Evolutionary conservation across 1,140 invertebrate genomes (phyloP).

Genomic region (Geopemphigus sp.): DNA sequence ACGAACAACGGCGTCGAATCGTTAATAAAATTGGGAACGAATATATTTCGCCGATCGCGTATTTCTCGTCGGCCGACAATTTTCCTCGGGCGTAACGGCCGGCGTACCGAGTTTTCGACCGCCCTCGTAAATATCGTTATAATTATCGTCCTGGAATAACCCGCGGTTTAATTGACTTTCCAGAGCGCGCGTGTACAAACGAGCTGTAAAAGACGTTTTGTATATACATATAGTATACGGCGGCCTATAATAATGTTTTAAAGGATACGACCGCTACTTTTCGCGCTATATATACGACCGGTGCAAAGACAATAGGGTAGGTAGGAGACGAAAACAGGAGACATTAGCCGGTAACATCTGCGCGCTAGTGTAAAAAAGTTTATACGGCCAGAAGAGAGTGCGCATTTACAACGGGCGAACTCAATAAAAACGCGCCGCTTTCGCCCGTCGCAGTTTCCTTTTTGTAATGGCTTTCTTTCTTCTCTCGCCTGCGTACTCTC

Average conservation of each 20-base stretch:
- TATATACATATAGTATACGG: background rate
- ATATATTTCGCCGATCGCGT: too few species aligned
- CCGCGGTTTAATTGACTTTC: background rate
- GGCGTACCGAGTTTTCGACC: too few species aligned
- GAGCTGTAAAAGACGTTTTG: background rate
- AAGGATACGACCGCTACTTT: conserved; percentile 20
- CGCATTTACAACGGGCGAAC: conserved; percentile 29
- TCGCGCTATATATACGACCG: background rate
- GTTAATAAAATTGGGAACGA: too few species aligned
- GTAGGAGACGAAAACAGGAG: background rate
- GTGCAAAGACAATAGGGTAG: background rate
- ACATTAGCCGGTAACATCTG: conserved; percentile 43
- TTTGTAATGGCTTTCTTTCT: conserved; percentile 36
- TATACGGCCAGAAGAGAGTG: conserved; percentile 33
- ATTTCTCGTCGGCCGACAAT: too few species aligned
- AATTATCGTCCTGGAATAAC: too few species aligned
- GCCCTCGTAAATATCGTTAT: too few species aligned
- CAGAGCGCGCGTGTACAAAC: background rate
- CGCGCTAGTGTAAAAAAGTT: conserved; percentile 40
- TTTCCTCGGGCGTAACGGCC: too few species aligned
- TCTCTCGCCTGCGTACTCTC: background rate
- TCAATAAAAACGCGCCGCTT: conserved; percentile 27
- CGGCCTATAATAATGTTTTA: background rate
- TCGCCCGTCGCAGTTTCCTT: background rate
- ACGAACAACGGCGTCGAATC: too few species aligned